These are phyloP conservation scores for Indri indri DNA, from an alignment of 2,113 vertebrate genomes.

Conservation along the genomic window DNA sequence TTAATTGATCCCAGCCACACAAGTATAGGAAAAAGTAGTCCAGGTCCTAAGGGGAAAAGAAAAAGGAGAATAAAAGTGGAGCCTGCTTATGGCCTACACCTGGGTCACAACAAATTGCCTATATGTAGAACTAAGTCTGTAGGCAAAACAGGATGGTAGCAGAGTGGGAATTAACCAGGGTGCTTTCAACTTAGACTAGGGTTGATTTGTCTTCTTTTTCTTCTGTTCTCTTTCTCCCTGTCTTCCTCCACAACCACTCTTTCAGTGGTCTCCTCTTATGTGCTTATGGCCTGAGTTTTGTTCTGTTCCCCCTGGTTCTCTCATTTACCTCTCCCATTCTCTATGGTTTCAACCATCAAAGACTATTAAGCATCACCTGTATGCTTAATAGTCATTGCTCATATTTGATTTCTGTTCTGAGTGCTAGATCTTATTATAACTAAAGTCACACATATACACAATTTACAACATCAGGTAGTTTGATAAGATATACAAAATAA, in stretches of 20 bases:
- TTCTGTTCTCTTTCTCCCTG: neutral
- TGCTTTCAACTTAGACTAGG: neutral
- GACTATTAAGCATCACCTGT: neutral
- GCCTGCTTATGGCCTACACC: neutral
- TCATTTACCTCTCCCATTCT: neutral
- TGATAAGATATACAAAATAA: conserved; percentile 3
- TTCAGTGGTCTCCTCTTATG: neutral
- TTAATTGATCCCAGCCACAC: conserved; percentile 27
- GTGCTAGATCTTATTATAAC: neutral
- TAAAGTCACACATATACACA: neutral
- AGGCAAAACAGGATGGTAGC: neutral
- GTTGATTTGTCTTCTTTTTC: neutral
- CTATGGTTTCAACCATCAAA: neutral
- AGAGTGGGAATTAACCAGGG: neutral
- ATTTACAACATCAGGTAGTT: neutral
- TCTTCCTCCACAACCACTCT: neutral
- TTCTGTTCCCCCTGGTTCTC: neutral
- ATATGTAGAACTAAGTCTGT: neutral
- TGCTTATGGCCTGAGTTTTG: neutral
- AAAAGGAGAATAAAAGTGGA: neutral
- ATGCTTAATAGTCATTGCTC: neutral
- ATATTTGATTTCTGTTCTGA: conserved; percentile 39
- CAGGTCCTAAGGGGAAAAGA: neutral
- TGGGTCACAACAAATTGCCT: neutral
- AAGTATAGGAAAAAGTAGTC: neutral